These are phyloP conservation scores for Turdus rufiventris DNA, from an alignment of 2,113 vertebrate species.

Conservation along the genomic window DNA sequence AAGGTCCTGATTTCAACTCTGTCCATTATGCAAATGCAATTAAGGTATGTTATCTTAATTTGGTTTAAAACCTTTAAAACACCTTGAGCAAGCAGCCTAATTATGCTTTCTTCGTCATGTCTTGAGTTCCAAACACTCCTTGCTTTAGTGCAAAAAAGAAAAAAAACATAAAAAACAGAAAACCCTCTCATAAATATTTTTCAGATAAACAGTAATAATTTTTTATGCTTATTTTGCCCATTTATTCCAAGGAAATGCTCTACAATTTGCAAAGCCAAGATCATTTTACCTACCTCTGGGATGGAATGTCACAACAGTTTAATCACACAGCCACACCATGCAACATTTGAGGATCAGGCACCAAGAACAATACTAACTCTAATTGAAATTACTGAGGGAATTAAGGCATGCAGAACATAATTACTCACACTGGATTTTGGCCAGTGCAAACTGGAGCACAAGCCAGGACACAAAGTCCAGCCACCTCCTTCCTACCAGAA, in stretches of 20 bases:
- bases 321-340: background rate
- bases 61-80: slow-evolving; percentile 51
- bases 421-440: slow-evolving; percentile 29
- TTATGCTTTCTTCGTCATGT: background rate
- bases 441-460: slow-evolving; percentile 26
- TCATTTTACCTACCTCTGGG: slow-evolving; percentile 23
- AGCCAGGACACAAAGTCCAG: slow-evolving; percentile 54
- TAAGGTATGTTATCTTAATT: slow-evolving; percentile 45
- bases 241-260: slow-evolving; percentile 9
- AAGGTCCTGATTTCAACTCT: slow-evolving; percentile 23
- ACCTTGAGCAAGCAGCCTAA: slow-evolving; percentile 40
- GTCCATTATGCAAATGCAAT: slow-evolving; percentile 63
- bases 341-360: background rate
- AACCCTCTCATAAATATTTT: background rate
- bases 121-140: background rate
- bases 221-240: background rate
- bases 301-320: background rate
- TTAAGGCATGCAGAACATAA: slow-evolving; percentile 49
- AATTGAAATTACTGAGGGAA: slow-evolving; percentile 53
- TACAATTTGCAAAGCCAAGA: background rate
- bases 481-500: slow-evolving; percentile 40
- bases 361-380: slow-evolving; percentile 11
- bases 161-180: background rate
- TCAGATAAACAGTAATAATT: background rate
- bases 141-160: background rate